Percentiles rank a stretch among this genome's conserved stretches.
Conservation (phyloP, 64 coral and sea anemone genomes). For the Orbicella faveolata region DNA sequence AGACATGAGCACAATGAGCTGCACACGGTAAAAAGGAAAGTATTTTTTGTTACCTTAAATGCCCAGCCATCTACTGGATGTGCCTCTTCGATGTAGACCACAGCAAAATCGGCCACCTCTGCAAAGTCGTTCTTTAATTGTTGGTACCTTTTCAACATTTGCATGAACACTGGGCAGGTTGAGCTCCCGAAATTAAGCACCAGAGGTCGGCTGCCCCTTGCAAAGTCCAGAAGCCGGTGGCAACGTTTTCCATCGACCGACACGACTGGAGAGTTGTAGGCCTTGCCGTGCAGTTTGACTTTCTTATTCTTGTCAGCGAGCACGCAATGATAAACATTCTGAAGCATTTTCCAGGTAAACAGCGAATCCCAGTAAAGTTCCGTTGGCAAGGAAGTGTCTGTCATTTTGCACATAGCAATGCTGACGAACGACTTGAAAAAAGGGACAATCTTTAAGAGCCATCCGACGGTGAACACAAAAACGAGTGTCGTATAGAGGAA, state of each 20-base stretch:
- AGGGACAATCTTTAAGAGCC: slow-evolving; percentile 26
- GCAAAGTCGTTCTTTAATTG: slow-evolving; percentile 49
- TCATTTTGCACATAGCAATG: slow-evolving; percentile 37
- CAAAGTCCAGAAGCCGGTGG: slow-evolving; percentile 65
- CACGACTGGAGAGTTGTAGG: slow-evolving; percentile 77
- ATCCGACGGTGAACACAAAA: slow-evolving; percentile 27
- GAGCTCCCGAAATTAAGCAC: slow-evolving; percentile 87
- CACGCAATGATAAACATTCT: slow-evolving; percentile 62
- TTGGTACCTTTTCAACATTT: slow-evolving; percentile 48
- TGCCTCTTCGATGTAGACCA: slow-evolving; percentile 86
- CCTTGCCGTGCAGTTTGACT: slow-evolving; percentile 41
- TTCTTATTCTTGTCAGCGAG: slow-evolving; percentile 78
- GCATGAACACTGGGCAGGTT: slow-evolving; percentile 85
- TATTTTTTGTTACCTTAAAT: slow-evolving; percentile 52
- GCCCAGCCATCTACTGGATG: slow-evolving; percentile 87
- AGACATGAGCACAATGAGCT: not conserved
- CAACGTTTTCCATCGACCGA: slow-evolving; percentile 65
- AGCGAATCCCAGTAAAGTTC: slow-evolving; percentile 82
- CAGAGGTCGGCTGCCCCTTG: slow-evolving; percentile 51
- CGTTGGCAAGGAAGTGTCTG: slow-evolving; percentile 54
- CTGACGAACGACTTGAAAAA: slow-evolving; percentile 21
- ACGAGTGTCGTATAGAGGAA: slow-evolving; percentile 30
- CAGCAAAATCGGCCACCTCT: slow-evolving; percentile 74
- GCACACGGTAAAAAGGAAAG: not conserved
- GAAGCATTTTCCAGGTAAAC: slow-evolving; percentile 79